These are phyloP conservation scores for Caenorhabditis imperialis DNA, from an alignment of 2,888 invertebrate genomes.

Conservation along the genomic window DNA sequence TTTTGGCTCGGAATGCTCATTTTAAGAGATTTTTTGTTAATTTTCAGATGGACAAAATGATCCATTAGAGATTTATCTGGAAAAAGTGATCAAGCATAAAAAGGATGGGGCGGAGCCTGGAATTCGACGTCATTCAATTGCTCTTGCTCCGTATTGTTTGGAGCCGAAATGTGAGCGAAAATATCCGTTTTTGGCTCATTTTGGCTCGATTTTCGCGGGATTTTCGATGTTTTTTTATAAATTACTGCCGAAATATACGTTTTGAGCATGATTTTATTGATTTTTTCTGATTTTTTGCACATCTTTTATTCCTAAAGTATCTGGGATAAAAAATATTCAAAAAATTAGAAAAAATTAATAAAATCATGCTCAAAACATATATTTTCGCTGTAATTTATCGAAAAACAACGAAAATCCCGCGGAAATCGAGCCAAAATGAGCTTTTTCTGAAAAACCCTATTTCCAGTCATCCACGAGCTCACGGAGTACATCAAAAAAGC, in stretches of 20 bases:
- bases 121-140: constrained; percentile 17
- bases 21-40: too few species aligned
- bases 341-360: too few species aligned
- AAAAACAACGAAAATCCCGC: too few species aligned
- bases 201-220: too few species aligned
- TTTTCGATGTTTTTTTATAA: too few species aligned
- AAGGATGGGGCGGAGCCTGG: constrained; percentile 4
- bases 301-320: neutral
- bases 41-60: constrained; percentile 6
- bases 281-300: too few species aligned
- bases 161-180: constrained; percentile 15
- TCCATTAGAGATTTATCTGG: constrained; percentile 9
- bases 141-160: constrained; percentile 7
- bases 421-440: too few species aligned
- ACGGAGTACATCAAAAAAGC: constrained; percentile 11
- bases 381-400: too few species aligned
- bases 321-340: neutral
- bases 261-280: too few species aligned
- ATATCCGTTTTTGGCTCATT: neutral
- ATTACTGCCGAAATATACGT: too few species aligned
- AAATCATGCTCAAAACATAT: too few species aligned
- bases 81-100: constrained; percentile 14
- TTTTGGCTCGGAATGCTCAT: neutral
- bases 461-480: constrained; percentile 36
- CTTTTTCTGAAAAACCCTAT: neutral